Evolutionary conservation across 2,113 vertebrate species (phyloP).

Genomic region (Oryctolagus cuniculus): mOryCun1.1 NC_091441.1:93851001-93851500

Average conservation of each 20-base stretch:
- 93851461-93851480: conserved; percentile 49
- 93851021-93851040: conserved; percentile 33
- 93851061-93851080: conserved; percentile 68
- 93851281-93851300: conserved; percentile 68
- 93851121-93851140: conserved; percentile 74
- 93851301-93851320: conserved; percentile 69
- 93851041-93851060: conserved; percentile 6
- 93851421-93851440: conserved; percentile 64
- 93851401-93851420: conserved; percentile 57
- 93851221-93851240: conserved; percentile 70
- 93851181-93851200: conserved; percentile 67
- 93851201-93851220: conserved; percentile 61
- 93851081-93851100: conserved; percentile 62
- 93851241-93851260: conserved; percentile 50
- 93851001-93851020: conserved; percentile 24
- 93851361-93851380: conserved; percentile 43
- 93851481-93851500: conserved; percentile 54
- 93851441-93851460: conserved; percentile 63
- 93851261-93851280: conserved; percentile 62
- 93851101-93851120: conserved; percentile 82
- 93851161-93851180: conserved; percentile 80
- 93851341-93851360: conserved; percentile 46
- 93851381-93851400: conserved; percentile 58
- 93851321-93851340: conserved; percentile 71
- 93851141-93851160: conserved; percentile 75